A percentile compares a stretch with the other conserved stretches of the same genome.
Conservation (phyloP, 2,888 invertebrate species). For the Rhyacophila evoluta region DNA sequence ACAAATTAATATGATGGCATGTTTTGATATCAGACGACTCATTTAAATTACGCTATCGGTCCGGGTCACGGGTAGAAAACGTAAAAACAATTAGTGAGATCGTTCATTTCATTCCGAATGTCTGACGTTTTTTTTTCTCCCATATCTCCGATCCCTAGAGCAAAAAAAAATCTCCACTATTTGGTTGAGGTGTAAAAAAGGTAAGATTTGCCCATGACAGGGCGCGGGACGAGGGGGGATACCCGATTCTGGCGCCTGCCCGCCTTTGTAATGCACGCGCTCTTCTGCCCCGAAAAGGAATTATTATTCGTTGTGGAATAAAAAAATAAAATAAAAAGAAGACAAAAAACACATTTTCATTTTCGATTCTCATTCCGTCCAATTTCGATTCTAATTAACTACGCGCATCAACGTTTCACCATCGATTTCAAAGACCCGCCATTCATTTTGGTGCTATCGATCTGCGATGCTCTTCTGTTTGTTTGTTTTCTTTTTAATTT, state of each 20-base stretch:
- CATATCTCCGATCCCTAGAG: conserved; percentile 25
- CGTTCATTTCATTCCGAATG: conserved; percentile 34
- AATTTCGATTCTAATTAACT: conserved; percentile 46
- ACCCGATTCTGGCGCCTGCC: conserved; percentile 38
- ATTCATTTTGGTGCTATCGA: conserved; percentile 5
- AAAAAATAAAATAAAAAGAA: conserved; percentile 19
- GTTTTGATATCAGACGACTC: neutral
- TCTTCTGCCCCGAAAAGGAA: neutral
- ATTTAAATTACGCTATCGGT: conserved; percentile 36
- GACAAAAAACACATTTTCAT: conserved; percentile 35
- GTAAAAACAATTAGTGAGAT: conserved; percentile 47
- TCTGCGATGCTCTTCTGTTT: neutral
- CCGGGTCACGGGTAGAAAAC: conserved; percentile 40
- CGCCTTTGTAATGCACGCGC: conserved; percentile 39
- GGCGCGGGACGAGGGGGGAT: conserved; percentile 2
- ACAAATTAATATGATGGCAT: neutral
- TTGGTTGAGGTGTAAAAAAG: conserved; percentile 39
- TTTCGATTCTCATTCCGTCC: conserved; percentile 46
- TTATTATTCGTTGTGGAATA: conserved; percentile 8
- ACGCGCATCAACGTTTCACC: conserved; percentile 17
- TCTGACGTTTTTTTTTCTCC: conserved; percentile 27
- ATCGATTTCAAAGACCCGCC: conserved; percentile 24
- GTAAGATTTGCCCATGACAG: conserved; percentile 2
- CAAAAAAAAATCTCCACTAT: conserved; percentile 14
- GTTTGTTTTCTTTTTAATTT: neutral